A percentile compares a stretch with the other conserved stretches of the same genome.
Evolutionary conservation across 2,113 vertebrate genomes (phyloP).

Genomic region (Irena cyanogastra): DNA sequence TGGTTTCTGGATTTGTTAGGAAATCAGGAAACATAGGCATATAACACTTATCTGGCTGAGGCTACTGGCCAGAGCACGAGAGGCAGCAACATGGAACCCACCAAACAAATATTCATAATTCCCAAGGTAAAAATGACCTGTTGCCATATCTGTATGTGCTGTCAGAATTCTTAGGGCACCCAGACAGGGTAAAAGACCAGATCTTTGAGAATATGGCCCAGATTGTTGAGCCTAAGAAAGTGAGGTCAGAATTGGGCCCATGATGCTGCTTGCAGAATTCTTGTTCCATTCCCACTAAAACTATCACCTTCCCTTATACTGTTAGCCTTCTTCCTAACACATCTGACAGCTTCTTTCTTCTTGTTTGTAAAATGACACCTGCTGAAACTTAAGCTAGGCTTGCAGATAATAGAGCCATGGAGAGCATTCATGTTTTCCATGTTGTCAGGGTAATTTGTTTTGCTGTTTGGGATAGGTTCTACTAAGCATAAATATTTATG

Average conservation of each 20-base stretch:
- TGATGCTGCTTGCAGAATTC: neutral
- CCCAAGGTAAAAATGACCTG: fast-evolving
- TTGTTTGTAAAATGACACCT: slow-evolving; percentile 15
- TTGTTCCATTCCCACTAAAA: neutral
- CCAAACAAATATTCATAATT: neutral
- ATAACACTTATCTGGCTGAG: neutral
- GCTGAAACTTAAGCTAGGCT: slow-evolving; percentile 46
- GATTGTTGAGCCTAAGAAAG: neutral
- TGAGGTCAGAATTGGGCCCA: neutral
- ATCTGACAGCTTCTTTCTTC: slow-evolving; percentile 31
- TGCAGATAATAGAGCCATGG: slow-evolving; percentile 53
- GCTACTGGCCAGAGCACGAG: fast-evolving
- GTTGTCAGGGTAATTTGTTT: slow-evolving; percentile 63
- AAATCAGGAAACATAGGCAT: neutral
- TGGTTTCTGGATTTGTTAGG: neutral
- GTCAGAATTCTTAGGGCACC: neutral
- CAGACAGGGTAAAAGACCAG: neutral
- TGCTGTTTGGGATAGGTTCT: slow-evolving; percentile 54
- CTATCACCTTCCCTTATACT: neutral
- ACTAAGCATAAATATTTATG: slow-evolving; percentile 73
- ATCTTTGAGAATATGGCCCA: neutral
- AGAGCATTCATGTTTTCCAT: neutral
- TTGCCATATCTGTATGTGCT: fast-evolving
- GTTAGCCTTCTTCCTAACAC: slow-evolving; percentile 9
- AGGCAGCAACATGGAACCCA: neutral